These are phyloP conservation scores for Acronicta alni DNA, from an alignment of 2,888 invertebrate genomes.

Conservation along the genomic window DNA sequence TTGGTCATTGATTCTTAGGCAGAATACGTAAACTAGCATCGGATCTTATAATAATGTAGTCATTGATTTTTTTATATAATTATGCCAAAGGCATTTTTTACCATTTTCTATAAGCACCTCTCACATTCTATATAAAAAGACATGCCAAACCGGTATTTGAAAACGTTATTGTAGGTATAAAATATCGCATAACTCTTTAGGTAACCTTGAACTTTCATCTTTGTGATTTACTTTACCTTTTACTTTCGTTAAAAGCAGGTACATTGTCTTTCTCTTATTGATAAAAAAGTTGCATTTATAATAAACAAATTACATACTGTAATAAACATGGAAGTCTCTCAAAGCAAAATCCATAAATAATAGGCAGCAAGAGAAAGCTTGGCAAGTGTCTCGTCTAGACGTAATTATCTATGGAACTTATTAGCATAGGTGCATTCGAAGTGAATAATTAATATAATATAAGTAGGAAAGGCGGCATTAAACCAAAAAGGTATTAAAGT, in stretches of 20 bases:
- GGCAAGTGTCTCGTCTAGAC: slow-evolving; percentile 21
- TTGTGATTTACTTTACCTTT: too few relatives aligned
- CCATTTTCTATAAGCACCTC: background rate
- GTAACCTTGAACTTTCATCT: too few relatives aligned
- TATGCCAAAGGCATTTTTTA: background rate
- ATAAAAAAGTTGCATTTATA: slow-evolving; percentile 15
- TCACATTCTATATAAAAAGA: too few relatives aligned
- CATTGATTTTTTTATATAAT: background rate
- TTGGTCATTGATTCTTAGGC: slow-evolving; percentile 10
- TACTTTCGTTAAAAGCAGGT: background rate
- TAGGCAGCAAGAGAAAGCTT: slow-evolving; percentile 34
- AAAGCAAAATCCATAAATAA: slow-evolving; percentile 22
- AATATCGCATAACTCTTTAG: too few relatives aligned
- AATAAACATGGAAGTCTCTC: slow-evolving; percentile 20
- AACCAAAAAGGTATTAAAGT: background rate
- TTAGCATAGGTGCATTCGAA: slow-evolving; percentile 31
- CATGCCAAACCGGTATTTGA: too few relatives aligned
- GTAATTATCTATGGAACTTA: slow-evolving; percentile 29
- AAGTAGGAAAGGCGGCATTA: background rate
- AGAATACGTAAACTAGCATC: slow-evolving; percentile 2
- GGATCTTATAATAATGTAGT: background rate
- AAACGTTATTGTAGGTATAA: too few relatives aligned
- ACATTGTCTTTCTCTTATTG: background rate
- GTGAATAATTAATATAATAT: slow-evolving; percentile 4
- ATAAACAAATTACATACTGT: slow-evolving; percentile 14